Percentiles rank a stretch among this genome's conserved stretches.
phyloP scores from a whole-genome alignment of 2,797 vertebrate genomes.

The Rhynchotus rufescens region DNA sequence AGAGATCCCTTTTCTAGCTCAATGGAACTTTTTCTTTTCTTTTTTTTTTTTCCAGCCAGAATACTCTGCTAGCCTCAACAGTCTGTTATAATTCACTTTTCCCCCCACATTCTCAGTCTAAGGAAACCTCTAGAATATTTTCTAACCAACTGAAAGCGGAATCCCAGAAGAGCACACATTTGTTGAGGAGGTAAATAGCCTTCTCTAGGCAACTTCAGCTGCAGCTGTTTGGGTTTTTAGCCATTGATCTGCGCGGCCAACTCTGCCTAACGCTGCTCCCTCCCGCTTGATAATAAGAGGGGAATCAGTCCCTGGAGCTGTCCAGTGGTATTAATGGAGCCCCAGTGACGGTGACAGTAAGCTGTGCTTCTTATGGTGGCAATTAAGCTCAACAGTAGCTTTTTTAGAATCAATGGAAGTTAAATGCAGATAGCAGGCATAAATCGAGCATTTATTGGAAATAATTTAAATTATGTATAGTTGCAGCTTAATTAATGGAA shows the following conservation, averaged over 20 bases:
- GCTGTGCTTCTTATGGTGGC: not conserved
- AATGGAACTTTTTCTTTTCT: not conserved
- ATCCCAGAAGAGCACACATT: not conserved
- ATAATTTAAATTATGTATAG: constrained; percentile 24
- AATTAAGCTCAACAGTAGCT: constrained; percentile 43
- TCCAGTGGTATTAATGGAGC: not conserved
- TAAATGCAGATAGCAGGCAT: constrained; percentile 48
- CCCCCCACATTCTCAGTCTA: not conserved
- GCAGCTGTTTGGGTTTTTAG: constrained; percentile 26
- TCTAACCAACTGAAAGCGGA: not conserved
- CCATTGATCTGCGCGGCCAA: constrained; percentile 16
- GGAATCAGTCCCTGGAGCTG: not conserved
- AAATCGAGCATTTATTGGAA: constrained; percentile 56
- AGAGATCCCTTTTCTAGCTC: not conserved
- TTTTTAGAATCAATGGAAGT: constrained; percentile 65
- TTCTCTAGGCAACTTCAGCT: not conserved
- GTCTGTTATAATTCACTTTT: not conserved
- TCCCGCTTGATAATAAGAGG: not conserved
- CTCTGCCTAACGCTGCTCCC: constrained; percentile 15
- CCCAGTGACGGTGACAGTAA: not conserved
- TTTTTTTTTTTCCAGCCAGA: not conserved
- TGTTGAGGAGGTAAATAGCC: not conserved
- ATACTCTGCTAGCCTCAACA: rapidly evolving
- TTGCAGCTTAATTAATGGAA: constrained; percentile 55
- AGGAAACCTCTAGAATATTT: not conserved